A percentile compares a stretch with the other conserved stretches of the same genome.
phyloP scores from a whole-genome alignment of 2,888 invertebrate genomes.

The Cabera pusaria region DNA sequence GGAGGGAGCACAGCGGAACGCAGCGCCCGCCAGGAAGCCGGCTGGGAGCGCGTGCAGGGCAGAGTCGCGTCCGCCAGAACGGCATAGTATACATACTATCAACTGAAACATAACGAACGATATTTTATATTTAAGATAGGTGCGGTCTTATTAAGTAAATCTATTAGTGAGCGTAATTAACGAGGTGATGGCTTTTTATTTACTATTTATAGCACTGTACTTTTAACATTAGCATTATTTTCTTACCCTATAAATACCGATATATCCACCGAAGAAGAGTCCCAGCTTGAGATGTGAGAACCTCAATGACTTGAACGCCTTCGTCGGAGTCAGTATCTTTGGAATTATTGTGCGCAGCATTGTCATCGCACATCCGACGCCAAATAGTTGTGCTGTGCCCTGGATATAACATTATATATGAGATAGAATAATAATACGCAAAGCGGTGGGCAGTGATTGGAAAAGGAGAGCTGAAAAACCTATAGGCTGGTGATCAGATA shows the following conservation, averaged over 20 bases:
- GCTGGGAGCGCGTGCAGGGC: conserved; percentile 78
- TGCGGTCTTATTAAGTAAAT: no score
- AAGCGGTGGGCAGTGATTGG: no score
- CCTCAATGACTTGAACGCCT: conserved; percentile 66
- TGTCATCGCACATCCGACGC: conserved; percentile 75
- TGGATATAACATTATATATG: no score
- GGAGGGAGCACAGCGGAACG: conserved; percentile 69
- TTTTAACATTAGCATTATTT: no score
- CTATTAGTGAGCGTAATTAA: no score
- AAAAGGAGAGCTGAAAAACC: no score
- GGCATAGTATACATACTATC: conserved; percentile 70
- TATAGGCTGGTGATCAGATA: no score
- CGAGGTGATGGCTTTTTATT: no score
- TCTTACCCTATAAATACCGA: conserved; percentile 78
- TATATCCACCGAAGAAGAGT: conserved; percentile 78
- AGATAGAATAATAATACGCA: no score
- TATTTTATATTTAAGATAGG: no score
- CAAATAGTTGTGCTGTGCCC: conserved; percentile 74
- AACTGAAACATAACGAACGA: no score
- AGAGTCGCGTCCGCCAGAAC: conserved; percentile 61
- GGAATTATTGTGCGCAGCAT: conserved; percentile 69
- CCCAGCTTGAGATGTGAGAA: conserved; percentile 71
- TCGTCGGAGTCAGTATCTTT: conserved; percentile 63
- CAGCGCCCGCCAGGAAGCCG: conserved; percentile 79
- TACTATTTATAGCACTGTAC: no score